Conservation (phyloP, 2,888 invertebrate genomes). For the Drosophila vallismaia region DNA sequence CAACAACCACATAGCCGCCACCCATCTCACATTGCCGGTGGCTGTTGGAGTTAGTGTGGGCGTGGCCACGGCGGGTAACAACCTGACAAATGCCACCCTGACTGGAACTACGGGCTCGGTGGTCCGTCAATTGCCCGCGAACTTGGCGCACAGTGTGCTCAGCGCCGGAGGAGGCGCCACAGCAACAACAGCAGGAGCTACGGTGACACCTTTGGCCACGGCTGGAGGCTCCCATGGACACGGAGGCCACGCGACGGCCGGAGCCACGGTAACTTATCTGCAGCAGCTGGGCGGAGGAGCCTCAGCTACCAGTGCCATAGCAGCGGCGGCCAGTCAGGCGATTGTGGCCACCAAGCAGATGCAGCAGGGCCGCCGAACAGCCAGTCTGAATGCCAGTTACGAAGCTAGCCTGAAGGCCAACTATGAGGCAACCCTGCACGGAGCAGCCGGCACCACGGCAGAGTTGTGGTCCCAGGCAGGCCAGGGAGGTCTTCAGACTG, state of each 20-base stretch:
- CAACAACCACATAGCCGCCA: conserved; percentile 42
- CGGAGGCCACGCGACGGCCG: conserved; percentile 50
- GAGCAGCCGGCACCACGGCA: conserved; percentile 86
- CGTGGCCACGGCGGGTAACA: conserved; percentile 23
- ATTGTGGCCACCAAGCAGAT: conserved; percentile 98
- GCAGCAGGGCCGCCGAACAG: conserved; percentile 96
- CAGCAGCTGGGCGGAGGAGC: conserved; percentile 90
- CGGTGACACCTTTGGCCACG: conserved; percentile 16
- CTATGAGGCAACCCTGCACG: conserved; percentile 82
- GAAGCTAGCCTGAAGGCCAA: conserved; percentile 88
- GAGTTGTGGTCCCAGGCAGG: conserved; percentile 87
- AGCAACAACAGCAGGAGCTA: conserved; percentile 14
- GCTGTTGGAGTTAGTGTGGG: conserved; percentile 62
- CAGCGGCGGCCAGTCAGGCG: conserved; percentile 97
- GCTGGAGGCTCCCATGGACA: conserved; percentile 14
- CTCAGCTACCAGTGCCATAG: conserved; percentile 92
- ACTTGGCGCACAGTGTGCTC: conserved; percentile 47
- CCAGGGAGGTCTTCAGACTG: conserved; percentile 83
- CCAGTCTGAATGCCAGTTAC: conserved; percentile 97
- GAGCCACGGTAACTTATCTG: conserved; percentile 86
- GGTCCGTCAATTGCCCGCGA: conserved; percentile 61
- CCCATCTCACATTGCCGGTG: conserved; percentile 66
- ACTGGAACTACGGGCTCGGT: conserved; percentile 25
- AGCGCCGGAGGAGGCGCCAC: conserved; percentile 14
- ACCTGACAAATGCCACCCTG: conserved; percentile 9